Conservation (phyloP, 1,140 invertebrate genomes). For the Tetramorium alpestre region DNA sequence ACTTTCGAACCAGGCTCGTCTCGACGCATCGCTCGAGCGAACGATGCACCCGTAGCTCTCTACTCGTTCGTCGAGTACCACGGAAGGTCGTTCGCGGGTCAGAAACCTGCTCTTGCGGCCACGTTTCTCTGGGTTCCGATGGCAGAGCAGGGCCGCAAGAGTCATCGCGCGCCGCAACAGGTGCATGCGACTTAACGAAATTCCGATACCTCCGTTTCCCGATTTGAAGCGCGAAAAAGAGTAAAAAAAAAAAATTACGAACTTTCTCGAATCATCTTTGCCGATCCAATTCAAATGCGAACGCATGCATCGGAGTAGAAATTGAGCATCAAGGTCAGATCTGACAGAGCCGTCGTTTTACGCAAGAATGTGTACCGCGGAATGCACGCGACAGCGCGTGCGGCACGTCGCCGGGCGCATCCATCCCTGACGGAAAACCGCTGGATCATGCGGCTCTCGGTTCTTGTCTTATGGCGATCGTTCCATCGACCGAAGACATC, state of each 20-base stretch:
- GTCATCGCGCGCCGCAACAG: neutral
- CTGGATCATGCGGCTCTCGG: neutral
- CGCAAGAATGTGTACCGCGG: neutral
- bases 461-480: neutral
- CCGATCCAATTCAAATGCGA: neutral
- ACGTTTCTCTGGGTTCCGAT: conserved; percentile 21
- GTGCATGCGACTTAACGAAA: neutral
- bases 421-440: conserved; percentile 2
- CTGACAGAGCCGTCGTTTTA: conserved; percentile 1
- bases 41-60: conserved; percentile 60
- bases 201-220: neutral
- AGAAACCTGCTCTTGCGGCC: conserved; percentile 52
- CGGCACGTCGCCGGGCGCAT: neutral
- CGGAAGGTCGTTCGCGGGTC: conserved; percentile 65
- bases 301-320: neutral
- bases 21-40: conserved; percentile 43
- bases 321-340: conserved; percentile 16
- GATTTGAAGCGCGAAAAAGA: neutral
- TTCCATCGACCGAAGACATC: neutral
- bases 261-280: neutral
- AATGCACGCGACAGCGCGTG: neutral
- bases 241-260: neutral
- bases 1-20: conserved; percentile 67
- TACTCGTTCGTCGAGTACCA: conserved; percentile 61
- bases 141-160: conserved; percentile 14